Evolutionary conservation across 2,113 vertebrate genomes (phyloP).

Genomic region (Hyperopisus bebe): DNA sequence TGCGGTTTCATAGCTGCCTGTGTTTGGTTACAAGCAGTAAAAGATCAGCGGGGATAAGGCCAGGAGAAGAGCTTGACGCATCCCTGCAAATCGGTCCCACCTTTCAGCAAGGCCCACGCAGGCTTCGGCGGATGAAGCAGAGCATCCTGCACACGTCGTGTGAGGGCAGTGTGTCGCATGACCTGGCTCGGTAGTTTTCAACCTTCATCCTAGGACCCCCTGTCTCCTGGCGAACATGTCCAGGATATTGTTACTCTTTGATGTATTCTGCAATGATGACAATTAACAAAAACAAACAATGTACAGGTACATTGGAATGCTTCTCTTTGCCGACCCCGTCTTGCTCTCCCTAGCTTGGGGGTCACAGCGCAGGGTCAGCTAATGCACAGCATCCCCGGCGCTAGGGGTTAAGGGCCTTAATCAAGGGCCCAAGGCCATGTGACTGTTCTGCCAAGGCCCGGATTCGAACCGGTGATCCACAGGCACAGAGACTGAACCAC

Average conservation of each 20-base stretch:
- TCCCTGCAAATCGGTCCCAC: background rate
- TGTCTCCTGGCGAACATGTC: background rate
- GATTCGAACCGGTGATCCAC: no score
- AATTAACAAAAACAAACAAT: background rate
- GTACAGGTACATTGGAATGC: no score
- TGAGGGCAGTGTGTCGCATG: background rate
- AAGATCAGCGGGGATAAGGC: background rate
- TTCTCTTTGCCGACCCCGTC: no score
- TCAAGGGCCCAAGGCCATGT: no score
- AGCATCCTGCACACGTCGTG: background rate
- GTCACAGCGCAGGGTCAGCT: no score
- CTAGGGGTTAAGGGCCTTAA: no score
- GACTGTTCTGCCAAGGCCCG: no score
- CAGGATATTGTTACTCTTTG: background rate
- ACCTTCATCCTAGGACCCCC: background rate
- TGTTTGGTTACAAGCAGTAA: background rate
- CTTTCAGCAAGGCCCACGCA: background rate
- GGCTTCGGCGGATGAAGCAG: background rate
- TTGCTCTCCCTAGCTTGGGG: no score
- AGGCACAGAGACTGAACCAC: no score
- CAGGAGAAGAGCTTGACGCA: background rate
- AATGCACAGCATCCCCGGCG: no score
- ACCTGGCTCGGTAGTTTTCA: background rate
- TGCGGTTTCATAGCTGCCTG: background rate
- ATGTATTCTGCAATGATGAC: background rate